Evolutionary conservation across 2,888 invertebrate species (phyloP).

Genomic region (Syrista parreyssii): DNA sequence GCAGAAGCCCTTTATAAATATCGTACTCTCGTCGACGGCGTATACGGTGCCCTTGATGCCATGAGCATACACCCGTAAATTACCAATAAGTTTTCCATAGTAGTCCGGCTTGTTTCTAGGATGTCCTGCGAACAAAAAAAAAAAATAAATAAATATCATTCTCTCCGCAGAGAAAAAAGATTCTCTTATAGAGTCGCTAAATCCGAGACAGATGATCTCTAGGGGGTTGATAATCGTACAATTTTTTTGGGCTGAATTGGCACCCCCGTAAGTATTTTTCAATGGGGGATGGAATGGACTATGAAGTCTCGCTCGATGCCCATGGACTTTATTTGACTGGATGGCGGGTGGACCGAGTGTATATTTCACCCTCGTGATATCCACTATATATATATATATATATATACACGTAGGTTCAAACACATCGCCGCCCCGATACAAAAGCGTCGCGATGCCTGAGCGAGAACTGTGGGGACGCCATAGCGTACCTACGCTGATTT

Average conservation of each 20-base stretch:
- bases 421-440: constrained; percentile 57
- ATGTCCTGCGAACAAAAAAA: constrained; percentile 44
- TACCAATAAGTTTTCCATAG: constrained; percentile 82
- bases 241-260: background rate
- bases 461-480: constrained; percentile 14
- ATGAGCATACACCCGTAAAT: constrained; percentile 80
- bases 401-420: constrained; percentile 39
- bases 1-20: constrained; percentile 87
- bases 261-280: background rate
- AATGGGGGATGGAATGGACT: background rate
- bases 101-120: constrained; percentile 64
- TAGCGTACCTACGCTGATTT: constrained; percentile 40
- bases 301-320: background rate
- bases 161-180: background rate
- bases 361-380: constrained; percentile 2
- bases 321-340: background rate
- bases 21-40: constrained; percentile 88
- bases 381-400: background rate
- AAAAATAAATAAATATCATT: background rate
- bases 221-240: background rate
- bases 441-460: constrained; percentile 42
- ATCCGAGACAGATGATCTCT: background rate
- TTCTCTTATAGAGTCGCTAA: background rate
- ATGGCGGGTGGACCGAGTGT: background rate
- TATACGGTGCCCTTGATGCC: constrained; percentile 85